These are phyloP conservation scores for Xylophagus ater DNA, from an alignment of 2,888 invertebrate genomes.

Conservation along the genomic window DNA sequence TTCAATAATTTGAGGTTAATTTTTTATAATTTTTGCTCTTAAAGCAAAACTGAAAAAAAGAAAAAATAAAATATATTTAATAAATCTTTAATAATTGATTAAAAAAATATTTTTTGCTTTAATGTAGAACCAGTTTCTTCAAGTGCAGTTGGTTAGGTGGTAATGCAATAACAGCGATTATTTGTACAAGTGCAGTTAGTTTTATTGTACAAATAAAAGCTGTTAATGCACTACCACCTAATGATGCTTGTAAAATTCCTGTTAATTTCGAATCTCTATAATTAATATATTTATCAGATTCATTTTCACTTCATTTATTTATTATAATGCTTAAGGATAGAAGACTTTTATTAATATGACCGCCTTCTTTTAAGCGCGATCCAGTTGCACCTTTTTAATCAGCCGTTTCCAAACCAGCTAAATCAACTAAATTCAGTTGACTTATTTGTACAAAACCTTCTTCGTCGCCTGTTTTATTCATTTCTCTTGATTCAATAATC, in stretches of 20 bases:
- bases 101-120: constrained; percentile 39
- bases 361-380: constrained; percentile 69
- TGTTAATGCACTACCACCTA: constrained; percentile 82
- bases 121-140: constrained; percentile 61
- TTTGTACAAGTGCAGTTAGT: too few relatives aligned
- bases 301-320: constrained; percentile 57
- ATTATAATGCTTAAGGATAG: constrained; percentile 69
- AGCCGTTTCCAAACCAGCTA: constrained; percentile 79
- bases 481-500: constrained; percentile 63
- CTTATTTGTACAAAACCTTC: constrained; percentile 54
- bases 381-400: constrained; percentile 71
- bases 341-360: constrained; percentile 69
- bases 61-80: too few relatives aligned
- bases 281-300: constrained; percentile 44
- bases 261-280: constrained; percentile 81
- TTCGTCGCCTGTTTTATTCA: constrained; percentile 44
- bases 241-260: constrained; percentile 67
- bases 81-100: too few relatives aligned
- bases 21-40: constrained; percentile 68
- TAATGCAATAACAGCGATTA: too few relatives aligned
- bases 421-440: constrained; percentile 76
- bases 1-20: constrained; percentile 69
- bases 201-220: constrained; percentile 79
- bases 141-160: constrained; percentile 59
- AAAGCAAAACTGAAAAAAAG: constrained; percentile 59